Evolutionary conservation across 2,797 vertebrate genomes (phyloP), one percentile per base, ranked within the genome.

Genomic region (Malurus splendens): DNA sequence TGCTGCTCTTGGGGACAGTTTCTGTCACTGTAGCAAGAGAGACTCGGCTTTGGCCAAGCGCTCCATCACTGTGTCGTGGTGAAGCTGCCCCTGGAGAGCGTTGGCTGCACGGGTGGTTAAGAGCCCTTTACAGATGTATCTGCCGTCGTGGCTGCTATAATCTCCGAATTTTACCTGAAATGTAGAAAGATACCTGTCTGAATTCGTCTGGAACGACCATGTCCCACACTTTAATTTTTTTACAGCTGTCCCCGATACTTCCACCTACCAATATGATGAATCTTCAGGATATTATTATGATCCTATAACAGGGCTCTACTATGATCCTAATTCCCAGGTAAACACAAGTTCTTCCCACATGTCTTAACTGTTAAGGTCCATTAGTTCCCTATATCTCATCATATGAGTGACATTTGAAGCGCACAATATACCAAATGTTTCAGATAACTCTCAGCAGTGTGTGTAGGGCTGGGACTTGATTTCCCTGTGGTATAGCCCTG

Each of bases 201-300:
- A 87, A 78, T 82, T 82, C 2, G 1, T 72, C 70, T 94, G 89
- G 28, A 94, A 78, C 14, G 22, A 83, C 50, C 77, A 5, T 94
- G 66, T 89, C 82, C 67, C 73, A 59, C 32, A 1, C 78, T 90
- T 90, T 19, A 72, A 80, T 91, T 84, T 90, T 92, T 93, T 95
- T 93, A 86, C 96, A 99, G 98, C 95, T 79, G 97, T 96, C 90
- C 99, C 99, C 83, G 99, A 99, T 92, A 99, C 98, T 4, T 99
- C 99, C 71, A 98, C 98, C n/a, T 99, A 99, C 94, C 99, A 99
- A 57, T 99, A 98, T 81, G 99, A 99, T 88, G 99, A 99, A 86
- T 98, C 99, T 56, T 99, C 99, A 65, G 99, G 99, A 71, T 99
- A 99, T 96, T 99, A 99, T 89, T 99, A 99, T 73, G 99, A 99